Base-by-base conservation (phyloP, 2,797 vertebrate species). In the Phrynocephalus guinanensis region DNA sequence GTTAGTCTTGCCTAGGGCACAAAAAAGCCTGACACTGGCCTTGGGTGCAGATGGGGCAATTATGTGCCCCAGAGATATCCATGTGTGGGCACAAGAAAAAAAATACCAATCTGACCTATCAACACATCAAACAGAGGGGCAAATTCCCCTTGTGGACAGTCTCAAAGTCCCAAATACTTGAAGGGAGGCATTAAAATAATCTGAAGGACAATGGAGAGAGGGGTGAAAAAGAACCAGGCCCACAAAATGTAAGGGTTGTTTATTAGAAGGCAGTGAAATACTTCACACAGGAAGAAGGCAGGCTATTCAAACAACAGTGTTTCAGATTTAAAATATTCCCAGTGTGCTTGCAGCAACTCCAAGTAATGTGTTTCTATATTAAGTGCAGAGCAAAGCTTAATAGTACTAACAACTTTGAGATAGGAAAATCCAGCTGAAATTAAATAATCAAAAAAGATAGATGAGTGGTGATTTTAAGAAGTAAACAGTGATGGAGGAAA, bases 401-500 rank as follows among this genome's bases (percentile, higher is more conserved):
- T 85, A 92, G 83, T 88, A 82, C 83, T 91, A 94, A 94, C 79
- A 83, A 67, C 75, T 56, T 90, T 76, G 85, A 90, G 86, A 91
- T 93, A 95, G 87, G 68, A 94, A 95, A 95, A 93, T 89, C 83
- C 86, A 93, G 56, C 68, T 92, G 83, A 95, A 96, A 96, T 95
- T 91, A 95, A 95, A 94, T 92, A 95, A 93, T 95, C 90, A 93
- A 91, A 94, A 92, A 93, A 94, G 94, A 95, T 92, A 95, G 89
- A 90, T 95, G 92, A 94, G 77, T 86, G 92, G 89, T 94, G 91
- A 95, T 91, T 95, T 96, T 92, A 93, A 94, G 87, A 92, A 94
- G 93, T 95, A 96, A 96, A 96, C 91, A 95, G 92, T 94, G 94
- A 95, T 93, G 94, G 92, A 96, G 30, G 83, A 91, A 95, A 95